These are phyloP conservation scores for Nephrocerus scutellatus DNA, from an alignment of 2,888 invertebrate genomes.

Conservation along the genomic window DNA sequence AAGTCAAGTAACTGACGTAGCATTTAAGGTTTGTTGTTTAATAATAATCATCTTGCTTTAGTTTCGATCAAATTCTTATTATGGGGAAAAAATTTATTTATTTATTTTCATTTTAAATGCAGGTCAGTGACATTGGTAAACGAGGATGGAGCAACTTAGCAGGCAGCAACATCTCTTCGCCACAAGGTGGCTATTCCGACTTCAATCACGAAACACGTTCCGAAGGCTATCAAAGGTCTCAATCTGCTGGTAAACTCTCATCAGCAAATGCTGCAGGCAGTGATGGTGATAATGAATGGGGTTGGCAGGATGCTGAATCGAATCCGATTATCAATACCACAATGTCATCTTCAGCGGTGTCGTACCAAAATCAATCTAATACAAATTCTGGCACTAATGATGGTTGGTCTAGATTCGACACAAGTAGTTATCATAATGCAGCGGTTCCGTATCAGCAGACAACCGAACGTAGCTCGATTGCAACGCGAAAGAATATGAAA, in stretches of 20 bases:
- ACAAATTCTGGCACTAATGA: conserved; percentile 29
- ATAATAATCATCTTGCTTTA: conserved; percentile 13
- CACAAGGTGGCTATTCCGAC: conserved; percentile 40
- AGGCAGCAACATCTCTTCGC: conserved; percentile 51
- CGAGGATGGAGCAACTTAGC: conserved; percentile 59
- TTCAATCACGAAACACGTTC: conserved; percentile 35
- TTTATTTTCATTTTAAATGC: conserved; percentile 8
- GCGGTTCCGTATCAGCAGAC: conserved; percentile 39
- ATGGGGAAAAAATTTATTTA: not conserved
- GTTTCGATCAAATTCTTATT: conserved; percentile 1
- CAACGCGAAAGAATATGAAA: conserved; percentile 33
- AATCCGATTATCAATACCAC: conserved; percentile 29
- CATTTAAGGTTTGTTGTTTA: conserved; percentile 54
- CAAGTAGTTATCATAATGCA: conserved; percentile 37
- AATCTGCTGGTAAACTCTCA: conserved; percentile 36
- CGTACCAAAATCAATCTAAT: conserved; percentile 35
- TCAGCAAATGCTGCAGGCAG: conserved; percentile 29
- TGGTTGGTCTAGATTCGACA: conserved; percentile 45
- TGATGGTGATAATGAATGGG: conserved; percentile 42
- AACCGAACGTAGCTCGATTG: conserved; percentile 7
- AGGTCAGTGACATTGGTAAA: conserved; percentile 63
- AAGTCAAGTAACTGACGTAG: conserved; percentile 56
- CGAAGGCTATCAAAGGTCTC: conserved; percentile 41
- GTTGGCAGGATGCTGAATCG: conserved; percentile 37
- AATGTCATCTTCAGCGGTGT: conserved; percentile 33